phyloP scores from a whole-genome alignment of 1,140 invertebrate genomes.

The Potamilus streckersoni region DNA sequence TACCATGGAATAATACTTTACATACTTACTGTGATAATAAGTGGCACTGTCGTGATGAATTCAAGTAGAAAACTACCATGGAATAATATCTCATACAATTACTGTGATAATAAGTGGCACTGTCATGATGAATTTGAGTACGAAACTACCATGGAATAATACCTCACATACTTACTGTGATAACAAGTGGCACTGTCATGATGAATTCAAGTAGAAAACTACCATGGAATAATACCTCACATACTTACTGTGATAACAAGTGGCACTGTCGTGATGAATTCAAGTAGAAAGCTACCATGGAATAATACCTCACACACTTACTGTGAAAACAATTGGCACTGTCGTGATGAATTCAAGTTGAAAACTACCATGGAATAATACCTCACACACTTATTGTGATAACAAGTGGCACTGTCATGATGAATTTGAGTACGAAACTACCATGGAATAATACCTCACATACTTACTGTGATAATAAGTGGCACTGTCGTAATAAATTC shows the following conservation, averaged over 20 bases:
- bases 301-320: constrained; percentile 93
- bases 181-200: constrained; percentile 92
- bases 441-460: constrained; percentile 93
- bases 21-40: constrained; percentile 92
- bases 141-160: constrained; percentile 91
- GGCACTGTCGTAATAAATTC: constrained; percentile 95
- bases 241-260: constrained; percentile 93
- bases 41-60: constrained; percentile 92
- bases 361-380: constrained; percentile 92
- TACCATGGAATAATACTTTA: constrained; percentile 91
- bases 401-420: constrained; percentile 94
- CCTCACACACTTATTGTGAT: constrained; percentile 93
- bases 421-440: constrained; percentile 92
- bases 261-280: constrained; percentile 93
- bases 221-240: constrained; percentile 92
- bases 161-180: constrained; percentile 95
- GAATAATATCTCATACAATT: constrained; percentile 91
- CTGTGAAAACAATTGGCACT: constrained; percentile 92
- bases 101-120: constrained; percentile 94
- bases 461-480: constrained; percentile 91
- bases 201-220: constrained; percentile 94
- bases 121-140: constrained; percentile 93
- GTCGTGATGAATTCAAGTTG: constrained; percentile 94
- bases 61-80: constrained; percentile 95
- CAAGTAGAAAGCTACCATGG: constrained; percentile 92